phyloP scores from a whole-genome alignment of 2,888 invertebrate genomes.

The Lordiphosa fenestrarum region DNA sequence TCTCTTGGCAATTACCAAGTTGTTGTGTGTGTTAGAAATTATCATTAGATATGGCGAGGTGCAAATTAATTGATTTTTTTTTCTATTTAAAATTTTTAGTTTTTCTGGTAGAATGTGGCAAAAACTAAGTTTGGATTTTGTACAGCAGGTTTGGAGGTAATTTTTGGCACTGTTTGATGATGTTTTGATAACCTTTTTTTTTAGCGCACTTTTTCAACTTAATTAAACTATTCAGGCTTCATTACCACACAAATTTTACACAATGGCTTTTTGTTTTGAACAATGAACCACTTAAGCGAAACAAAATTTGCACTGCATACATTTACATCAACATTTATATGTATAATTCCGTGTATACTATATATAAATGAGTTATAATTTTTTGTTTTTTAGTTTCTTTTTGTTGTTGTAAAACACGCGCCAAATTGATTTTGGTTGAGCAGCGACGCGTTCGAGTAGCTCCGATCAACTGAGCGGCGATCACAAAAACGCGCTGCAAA shows the following conservation, averaged over 20 bases:
- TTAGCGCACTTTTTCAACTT: conserved; percentile 4
- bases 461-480: conserved; percentile 72
- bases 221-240: conserved; percentile 6
- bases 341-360: conserved; percentile 10
- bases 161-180: conserved; percentile 3
- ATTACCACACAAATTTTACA: conserved; percentile 8
- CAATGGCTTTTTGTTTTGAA: neutral
- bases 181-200: conserved; percentile 5
- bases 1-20: conserved; percentile 43
- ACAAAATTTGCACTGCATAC: too few species aligned
- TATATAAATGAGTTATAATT: conserved; percentile 19
- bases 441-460: conserved; percentile 64
- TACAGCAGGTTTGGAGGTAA: conserved; percentile 14
- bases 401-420: conserved; percentile 27
- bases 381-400: conserved; percentile 11
- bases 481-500: conserved; percentile 39
- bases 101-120: too few species aligned
- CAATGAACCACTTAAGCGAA: neutral
- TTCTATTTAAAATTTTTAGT: conserved; percentile 10
- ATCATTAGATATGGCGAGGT: conserved; percentile 43
- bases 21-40: conserved; percentile 58
- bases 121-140: conserved; percentile 12
- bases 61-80: conserved; percentile 41
- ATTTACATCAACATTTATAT: neutral
- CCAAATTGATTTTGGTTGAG: conserved; percentile 37